Conservation (phyloP, 2,888 invertebrate genomes). For the Melikaiella ostensackeni region DNA sequence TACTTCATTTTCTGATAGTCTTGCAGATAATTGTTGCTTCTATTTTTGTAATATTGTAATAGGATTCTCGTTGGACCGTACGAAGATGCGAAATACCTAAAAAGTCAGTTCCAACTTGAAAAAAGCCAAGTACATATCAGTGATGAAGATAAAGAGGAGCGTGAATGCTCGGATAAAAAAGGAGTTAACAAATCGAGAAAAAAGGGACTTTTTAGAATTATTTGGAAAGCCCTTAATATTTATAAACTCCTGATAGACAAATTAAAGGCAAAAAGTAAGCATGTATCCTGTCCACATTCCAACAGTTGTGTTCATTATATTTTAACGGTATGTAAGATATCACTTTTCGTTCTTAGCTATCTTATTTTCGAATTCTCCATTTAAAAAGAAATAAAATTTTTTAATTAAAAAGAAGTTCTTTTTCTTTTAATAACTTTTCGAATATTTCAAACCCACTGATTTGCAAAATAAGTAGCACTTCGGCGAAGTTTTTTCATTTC, state of each 20-base stretch:
- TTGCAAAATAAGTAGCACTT: background rate
- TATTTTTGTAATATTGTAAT: slow-evolving; percentile 39
- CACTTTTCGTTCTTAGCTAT: slow-evolving; percentile 4
- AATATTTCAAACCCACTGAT: background rate
- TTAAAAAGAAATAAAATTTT: no score
- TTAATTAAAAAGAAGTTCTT: background rate
- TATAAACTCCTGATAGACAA: slow-evolving; percentile 78
- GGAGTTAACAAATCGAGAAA: slow-evolving; percentile 37
- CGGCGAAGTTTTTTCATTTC: no score
- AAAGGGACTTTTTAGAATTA: slow-evolving; percentile 67
- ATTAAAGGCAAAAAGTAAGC: slow-evolving; percentile 78
- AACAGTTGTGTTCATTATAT: slow-evolving; percentile 82
- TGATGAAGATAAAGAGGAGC: slow-evolving; percentile 38
- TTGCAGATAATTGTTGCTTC: background rate
- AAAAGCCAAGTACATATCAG: slow-evolving; percentile 34
- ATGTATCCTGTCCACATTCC: slow-evolving; percentile 81
- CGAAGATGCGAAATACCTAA: slow-evolving; percentile 79
- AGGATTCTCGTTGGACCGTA: slow-evolving; percentile 82
- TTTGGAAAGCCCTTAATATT: slow-evolving; percentile 75
- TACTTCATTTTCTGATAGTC: background rate
- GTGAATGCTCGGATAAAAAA: slow-evolving; percentile 22
- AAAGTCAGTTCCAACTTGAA: slow-evolving; percentile 45
- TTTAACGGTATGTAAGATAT: slow-evolving; percentile 76
- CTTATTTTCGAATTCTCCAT: background rate
- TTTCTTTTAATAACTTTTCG: background rate